Conservation (phyloP, 2,888 invertebrate species). For the Platypus cylindrus region DNA sequence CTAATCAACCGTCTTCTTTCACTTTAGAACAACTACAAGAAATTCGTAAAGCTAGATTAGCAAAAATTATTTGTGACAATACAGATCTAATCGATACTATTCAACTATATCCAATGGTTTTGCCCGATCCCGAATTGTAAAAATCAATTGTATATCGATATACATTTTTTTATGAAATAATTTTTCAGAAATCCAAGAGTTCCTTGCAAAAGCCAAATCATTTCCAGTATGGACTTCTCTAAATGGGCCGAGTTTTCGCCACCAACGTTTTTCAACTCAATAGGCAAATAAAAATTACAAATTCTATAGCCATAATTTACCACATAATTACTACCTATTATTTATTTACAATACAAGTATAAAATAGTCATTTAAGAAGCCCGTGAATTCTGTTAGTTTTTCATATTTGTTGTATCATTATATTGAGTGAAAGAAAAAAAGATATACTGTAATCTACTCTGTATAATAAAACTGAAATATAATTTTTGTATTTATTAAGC, state of each 20-base stretch:
- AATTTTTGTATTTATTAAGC: no score
- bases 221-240: constrained; percentile 75
- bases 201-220: constrained; percentile 77
- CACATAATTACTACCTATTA: no score
- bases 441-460: no score
- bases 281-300: constrained; percentile 20
- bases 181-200: constrained; percentile 76
- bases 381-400: no score
- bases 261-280: constrained; percentile 14
- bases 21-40: constrained; percentile 76
- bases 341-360: no score
- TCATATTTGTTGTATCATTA: no score
- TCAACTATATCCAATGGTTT: constrained; percentile 83
- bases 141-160: not conserved
- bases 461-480: no score
- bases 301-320: no score
- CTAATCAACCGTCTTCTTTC: constrained; percentile 84
- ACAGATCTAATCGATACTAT: constrained; percentile 84
- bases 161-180: constrained; percentile 4
- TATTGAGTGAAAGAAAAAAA: no score
- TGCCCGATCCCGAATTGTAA: constrained; percentile 88
- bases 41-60: constrained; percentile 65
- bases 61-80: constrained; percentile 81
- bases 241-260: constrained; percentile 68
- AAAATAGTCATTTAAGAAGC: no score